phyloP scores from a whole-genome alignment of 2,113 vertebrate species.

The Zeus faber region DNA sequence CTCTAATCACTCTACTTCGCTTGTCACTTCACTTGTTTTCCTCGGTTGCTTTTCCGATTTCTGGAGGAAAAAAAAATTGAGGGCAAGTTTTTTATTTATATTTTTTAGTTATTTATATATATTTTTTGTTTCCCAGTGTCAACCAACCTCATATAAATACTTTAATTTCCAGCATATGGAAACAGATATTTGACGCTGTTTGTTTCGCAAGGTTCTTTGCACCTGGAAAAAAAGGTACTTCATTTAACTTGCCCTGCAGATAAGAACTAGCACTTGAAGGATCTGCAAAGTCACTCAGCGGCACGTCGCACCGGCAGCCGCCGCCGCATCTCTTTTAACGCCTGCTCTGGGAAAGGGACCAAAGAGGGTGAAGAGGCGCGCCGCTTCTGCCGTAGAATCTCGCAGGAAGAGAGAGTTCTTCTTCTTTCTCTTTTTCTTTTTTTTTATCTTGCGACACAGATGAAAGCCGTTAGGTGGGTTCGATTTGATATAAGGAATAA shows the following conservation, averaged over 20 bases:
- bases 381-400: no score
- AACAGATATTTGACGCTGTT: constrained; percentile 8
- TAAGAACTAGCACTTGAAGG: constrained; percentile 17
- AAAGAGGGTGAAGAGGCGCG: no score
- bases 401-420: neutral
- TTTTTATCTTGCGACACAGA: constrained; percentile 47
- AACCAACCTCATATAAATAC: constrained; percentile 34
- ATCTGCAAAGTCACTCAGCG: neutral
- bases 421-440: no score
- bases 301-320: neutral
- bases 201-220: constrained; percentile 3
- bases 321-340: constrained; percentile 9
- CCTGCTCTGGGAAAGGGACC: constrained; percentile 10
- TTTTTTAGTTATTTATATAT: no score
- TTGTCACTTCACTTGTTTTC: constrained; percentile 64
- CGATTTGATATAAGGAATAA: constrained; percentile 37
- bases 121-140: constrained; percentile 24
- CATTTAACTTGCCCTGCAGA: constrained; percentile 21
- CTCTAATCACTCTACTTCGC: constrained; percentile 69
- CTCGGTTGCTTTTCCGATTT: constrained; percentile 33
- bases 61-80: constrained; percentile 40
- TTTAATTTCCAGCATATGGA: constrained; percentile 21
- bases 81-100: no score
- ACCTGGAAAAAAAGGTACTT: neutral
- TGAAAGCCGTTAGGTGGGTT: constrained; percentile 52